Conservation (phyloP, 2,113 vertebrate species). For the Pimephales promelas region DNA sequence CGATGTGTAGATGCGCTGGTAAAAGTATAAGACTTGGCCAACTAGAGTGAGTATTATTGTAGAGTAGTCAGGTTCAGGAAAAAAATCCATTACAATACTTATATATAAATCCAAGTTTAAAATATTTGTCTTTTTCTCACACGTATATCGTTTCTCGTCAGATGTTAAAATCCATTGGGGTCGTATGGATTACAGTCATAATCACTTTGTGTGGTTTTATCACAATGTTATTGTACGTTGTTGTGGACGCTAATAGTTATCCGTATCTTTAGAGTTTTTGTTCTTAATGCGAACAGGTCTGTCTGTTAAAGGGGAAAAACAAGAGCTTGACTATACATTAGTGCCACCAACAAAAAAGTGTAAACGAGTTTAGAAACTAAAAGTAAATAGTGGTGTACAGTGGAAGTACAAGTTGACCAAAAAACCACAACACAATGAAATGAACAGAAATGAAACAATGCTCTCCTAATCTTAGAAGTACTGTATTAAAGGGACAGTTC, state of each 20-base stretch:
- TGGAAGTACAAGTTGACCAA: background rate
- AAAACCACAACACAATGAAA: background rate
- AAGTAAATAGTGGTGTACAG: background rate
- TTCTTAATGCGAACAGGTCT: background rate
- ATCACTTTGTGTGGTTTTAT: background rate
- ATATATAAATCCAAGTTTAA: no score
- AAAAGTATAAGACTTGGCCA: no score
- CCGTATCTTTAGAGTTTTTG: background rate
- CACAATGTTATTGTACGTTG: background rate
- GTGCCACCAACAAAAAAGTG: background rate
- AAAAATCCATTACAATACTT: no score
- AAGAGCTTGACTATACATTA: no score
- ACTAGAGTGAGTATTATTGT: no score
- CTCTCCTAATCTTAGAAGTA: background rate
- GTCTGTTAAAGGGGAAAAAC: background rate
- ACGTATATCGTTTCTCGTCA: no score
- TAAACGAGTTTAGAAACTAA: background rate
- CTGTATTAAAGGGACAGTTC: background rate
- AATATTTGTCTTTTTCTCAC: no score
- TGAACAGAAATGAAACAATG: background rate
- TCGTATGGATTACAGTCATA: no score
- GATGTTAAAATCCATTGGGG: no score
- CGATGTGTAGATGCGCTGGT: no score
- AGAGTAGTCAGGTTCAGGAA: no score
- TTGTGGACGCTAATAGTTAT: background rate